phyloP scores from a whole-genome alignment of 30 jellyfish, hydroid and myxozoan species.

The Hydractinia symbiolongicarpus region DNA sequence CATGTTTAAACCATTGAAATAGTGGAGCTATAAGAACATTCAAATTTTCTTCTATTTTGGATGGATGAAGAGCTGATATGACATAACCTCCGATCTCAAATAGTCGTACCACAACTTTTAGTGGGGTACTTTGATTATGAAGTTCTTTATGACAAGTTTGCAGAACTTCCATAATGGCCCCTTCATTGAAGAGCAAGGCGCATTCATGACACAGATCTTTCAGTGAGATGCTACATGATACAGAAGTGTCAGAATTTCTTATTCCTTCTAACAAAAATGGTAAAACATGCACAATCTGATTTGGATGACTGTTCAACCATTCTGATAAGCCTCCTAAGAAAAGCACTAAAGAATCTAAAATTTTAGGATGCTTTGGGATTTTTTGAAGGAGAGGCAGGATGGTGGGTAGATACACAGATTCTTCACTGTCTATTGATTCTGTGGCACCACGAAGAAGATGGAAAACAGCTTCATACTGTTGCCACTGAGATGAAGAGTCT shows the following conservation, averaged over 20 bases:
- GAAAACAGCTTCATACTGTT: slow-evolving; percentile 32
- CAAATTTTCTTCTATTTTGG: slow-evolving; percentile 36
- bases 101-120: slow-evolving; percentile 44
- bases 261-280: slow-evolving; percentile 70
- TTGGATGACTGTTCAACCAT: slow-evolving; percentile 67
- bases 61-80: slow-evolving; percentile 40
- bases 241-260: slow-evolving; percentile 29
- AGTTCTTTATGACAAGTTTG: slow-evolving; percentile 43
- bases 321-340: slow-evolving; percentile 80
- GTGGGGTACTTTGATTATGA: slow-evolving; percentile 13
- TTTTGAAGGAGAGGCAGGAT: slow-evolving; percentile 37
- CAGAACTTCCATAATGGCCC: slow-evolving; percentile 31
- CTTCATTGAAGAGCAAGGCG: slow-evolving; percentile 36
- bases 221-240: slow-evolving; percentile 65
- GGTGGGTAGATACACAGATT: slow-evolving; percentile 41
- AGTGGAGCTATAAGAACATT: slow-evolving; percentile 38
- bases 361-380: slow-evolving; percentile 77
- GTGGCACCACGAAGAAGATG: slow-evolving; percentile 72
- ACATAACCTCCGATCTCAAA: slow-evolving; percentile 71
- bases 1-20: slow-evolving; percentile 25
- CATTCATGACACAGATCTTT: slow-evolving; percentile 81
- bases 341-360: slow-evolving; percentile 51
- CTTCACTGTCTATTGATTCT: slow-evolving; percentile 53
- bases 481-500: slow-evolving; percentile 33
- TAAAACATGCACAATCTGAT: slow-evolving; percentile 38